Evolutionary conservation across 2,888 invertebrate genomes (phyloP).

Genomic region (Lasiommata megera): DNA sequence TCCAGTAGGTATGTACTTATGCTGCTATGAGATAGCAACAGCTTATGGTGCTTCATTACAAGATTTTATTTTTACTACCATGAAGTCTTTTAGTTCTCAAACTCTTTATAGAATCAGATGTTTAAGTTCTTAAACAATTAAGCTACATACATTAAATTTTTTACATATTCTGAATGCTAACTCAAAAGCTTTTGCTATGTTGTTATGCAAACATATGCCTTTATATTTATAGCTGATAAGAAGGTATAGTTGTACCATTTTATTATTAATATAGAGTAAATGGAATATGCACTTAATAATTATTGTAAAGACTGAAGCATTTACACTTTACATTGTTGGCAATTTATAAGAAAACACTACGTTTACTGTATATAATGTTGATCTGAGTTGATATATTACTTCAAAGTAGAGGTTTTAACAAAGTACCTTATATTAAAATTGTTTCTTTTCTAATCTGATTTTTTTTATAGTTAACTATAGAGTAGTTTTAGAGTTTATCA

Average conservation of each 20-base stretch:
- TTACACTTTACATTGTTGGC: conserved; percentile 48
- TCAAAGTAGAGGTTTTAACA: conserved; percentile 33
- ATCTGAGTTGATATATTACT: conserved; percentile 41
- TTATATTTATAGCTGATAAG: neutral
- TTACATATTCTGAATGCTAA: too few relatives aligned
- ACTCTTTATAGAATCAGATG: too few relatives aligned
- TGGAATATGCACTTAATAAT: conserved; percentile 31
- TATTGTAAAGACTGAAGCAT: conserved; percentile 64
- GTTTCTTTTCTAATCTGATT: conserved; percentile 25
- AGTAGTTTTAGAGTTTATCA: conserved; percentile 18
- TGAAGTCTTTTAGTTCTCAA: too few relatives aligned
- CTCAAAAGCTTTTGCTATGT: conserved; percentile 3
- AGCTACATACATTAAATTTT: too few relatives aligned
- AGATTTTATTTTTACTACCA: too few relatives aligned
- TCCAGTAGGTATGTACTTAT: neutral
- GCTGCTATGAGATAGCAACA: neutral
- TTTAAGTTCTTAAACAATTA: too few relatives aligned
- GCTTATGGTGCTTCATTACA: neutral
- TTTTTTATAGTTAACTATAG: conserved; percentile 26
- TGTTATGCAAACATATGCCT: neutral
- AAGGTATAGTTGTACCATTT: neutral
- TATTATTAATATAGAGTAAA: conserved; percentile 16
- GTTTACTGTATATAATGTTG: conserved; percentile 40
- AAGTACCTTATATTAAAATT: conserved; percentile 39
- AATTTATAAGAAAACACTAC: conserved; percentile 38